Base-by-base conservation (phyloP, 2,113 vertebrate genomes). In the Trichechus manatus region DNA sequence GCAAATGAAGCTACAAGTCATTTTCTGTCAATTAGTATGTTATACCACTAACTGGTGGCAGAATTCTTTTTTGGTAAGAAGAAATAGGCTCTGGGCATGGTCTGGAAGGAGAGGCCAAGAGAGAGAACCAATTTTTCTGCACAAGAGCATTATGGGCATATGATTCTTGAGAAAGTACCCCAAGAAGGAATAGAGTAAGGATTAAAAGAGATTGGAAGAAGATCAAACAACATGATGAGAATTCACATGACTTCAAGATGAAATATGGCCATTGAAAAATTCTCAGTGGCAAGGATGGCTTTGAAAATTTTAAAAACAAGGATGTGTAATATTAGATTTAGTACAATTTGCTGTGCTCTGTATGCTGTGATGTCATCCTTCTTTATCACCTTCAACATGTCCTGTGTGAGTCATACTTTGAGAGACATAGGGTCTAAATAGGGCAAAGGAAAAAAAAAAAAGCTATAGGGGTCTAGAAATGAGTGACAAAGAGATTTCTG, bases 371-470 rank as follows among this genome's bases (percentile, higher is more conserved):
- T 22, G 36, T 74, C 84, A 63, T 3, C 11, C 11, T 70, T 33
- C 15, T 47, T 56, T 36, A 70, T 75, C 59, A 9, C 77, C 36
- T 27, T 27, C 42, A 87, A 0, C 50, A 42, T 42, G 17, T 31
- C 42, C 31, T 84, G 13, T 23, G 11, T 25, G 44, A 39, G 22
- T 78, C 7, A 36, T 20, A 78, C 5, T 78, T 86, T 66, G 64
- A 64, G 80, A 84, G 72, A 50, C 0, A 17, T 59, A 64, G 19
- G 31, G 29, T 44, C 61, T 94, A 47, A 74, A 2, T 10, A 63
- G 61, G 31, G 2, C 27, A 66, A 39, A 85, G 53, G 80, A 92
- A 94, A 93, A 83, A 92, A 94, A 93, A 29, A 47, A 44, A 44
- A 56, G 25, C 27, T 64, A 22, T 10, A 36, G n/a, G 61, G 50